Evolutionary conservation across 2,113 vertebrate species (phyloP).

Genomic region (Odocoileus virginianus): DNA sequence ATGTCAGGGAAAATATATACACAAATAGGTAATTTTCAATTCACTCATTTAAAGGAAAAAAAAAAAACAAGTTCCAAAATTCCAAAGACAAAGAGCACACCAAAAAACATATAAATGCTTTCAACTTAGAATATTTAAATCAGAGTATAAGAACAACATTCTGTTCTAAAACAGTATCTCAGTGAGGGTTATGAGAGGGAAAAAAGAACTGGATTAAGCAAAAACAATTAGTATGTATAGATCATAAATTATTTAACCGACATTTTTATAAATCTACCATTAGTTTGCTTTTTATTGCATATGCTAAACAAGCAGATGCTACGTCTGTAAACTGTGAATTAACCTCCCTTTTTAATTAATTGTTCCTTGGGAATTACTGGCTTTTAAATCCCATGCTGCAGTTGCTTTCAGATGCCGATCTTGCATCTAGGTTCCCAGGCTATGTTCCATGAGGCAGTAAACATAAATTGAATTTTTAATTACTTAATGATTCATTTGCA

Average conservation of each 20-base stretch:
- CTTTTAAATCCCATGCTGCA: slow-evolving; percentile 34
- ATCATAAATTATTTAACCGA: slow-evolving; percentile 6
- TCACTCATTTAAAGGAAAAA: neutral
- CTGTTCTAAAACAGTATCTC: neutral
- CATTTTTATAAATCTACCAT: slow-evolving; percentile 50
- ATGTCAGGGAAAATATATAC: slow-evolving; percentile 22
- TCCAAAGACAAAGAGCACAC: neutral
- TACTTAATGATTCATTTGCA: slow-evolving; percentile 34
- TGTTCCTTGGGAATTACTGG: slow-evolving; percentile 57
- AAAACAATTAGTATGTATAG: neutral
- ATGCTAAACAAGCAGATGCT: slow-evolving; percentile 57
- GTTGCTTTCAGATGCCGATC: slow-evolving; percentile 30
- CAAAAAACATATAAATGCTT: slow-evolving; percentile 19
- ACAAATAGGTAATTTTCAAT: slow-evolving; percentile 19
- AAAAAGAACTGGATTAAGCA: slow-evolving; percentile 6
- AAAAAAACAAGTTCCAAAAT: neutral
- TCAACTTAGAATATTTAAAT: slow-evolving; percentile 18
- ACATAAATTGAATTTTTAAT: slow-evolving; percentile 25
- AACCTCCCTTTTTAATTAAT: slow-evolving; percentile 67
- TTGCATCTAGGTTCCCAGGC: neutral
- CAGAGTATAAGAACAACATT: neutral
- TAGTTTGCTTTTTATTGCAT: slow-evolving; percentile 34
- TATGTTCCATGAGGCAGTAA: slow-evolving; percentile 18
- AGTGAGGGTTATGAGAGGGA: neutral
- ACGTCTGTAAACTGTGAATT: slow-evolving; percentile 56